phyloP scores from a whole-genome alignment of 1,140 invertebrate genomes.

The Brachionus plicatilis region DNA sequence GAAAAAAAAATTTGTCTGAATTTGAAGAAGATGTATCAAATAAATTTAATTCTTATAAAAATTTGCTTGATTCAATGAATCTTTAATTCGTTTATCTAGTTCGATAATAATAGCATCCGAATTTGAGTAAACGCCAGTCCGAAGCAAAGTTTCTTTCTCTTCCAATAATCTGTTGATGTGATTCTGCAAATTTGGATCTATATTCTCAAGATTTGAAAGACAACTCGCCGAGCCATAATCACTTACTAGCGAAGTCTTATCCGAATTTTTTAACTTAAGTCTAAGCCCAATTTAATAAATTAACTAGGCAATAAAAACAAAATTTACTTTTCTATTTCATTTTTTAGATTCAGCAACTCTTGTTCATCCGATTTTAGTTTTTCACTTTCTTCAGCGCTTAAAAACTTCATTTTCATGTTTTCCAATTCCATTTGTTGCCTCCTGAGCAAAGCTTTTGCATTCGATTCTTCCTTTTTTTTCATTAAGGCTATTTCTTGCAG shows the following conservation, averaged over 20 bases:
- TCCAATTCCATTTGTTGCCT: conserved; percentile 54
- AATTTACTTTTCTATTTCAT: conserved; percentile 52
- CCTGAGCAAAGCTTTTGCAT: conserved; percentile 48
- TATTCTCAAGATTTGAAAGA: neutral
- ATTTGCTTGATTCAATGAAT: conserved; percentile 44
- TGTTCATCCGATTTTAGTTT: conserved; percentile 50
- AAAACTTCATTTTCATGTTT: conserved; percentile 53
- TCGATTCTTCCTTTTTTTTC: conserved; percentile 53
- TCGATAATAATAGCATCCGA: conserved; percentile 56
- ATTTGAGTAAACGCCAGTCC: conserved; percentile 55
- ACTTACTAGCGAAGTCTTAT: conserved; percentile 14
- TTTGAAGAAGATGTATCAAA: neutral
- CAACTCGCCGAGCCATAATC: neutral
- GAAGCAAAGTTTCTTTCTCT: conserved; percentile 54
- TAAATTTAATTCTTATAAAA: neutral
- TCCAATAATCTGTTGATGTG: conserved; percentile 54
- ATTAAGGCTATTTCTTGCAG: conserved; percentile 53
- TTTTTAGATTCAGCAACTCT: conserved; percentile 52
- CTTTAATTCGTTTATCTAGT: conserved; percentile 54
- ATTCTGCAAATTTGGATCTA: conserved; percentile 43
- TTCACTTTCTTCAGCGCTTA: conserved; percentile 54
- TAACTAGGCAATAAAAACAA: neutral
- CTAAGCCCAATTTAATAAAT: neutral
- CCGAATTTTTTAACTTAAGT: conserved; percentile 42
- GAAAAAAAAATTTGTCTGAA: neutral